Percentiles rank a stretch among this genome's conserved stretches.
phyloP scores from a whole-genome alignment of 2,113 vertebrate genomes.

The Polypterus bichir region DNA sequence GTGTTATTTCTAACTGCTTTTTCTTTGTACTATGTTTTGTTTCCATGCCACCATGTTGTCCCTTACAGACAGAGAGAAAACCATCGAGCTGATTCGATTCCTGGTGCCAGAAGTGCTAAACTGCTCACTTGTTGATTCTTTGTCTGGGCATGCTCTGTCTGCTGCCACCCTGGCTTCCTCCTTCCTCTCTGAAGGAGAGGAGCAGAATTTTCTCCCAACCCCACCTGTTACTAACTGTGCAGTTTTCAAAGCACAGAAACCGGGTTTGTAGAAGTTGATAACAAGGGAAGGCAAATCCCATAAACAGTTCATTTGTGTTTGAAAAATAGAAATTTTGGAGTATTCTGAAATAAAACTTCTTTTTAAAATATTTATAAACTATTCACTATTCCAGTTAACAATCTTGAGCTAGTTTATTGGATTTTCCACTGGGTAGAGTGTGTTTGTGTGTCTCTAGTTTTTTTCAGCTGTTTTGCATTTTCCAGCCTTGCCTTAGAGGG shows the following conservation, averaged over 20 bases:
- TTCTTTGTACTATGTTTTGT: neutral
- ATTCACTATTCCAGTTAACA: neutral
- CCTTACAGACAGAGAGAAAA: slow-evolving; percentile 51
- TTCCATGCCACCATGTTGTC: slow-evolving; percentile 17
- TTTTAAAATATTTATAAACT: neutral
- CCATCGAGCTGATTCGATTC: slow-evolving; percentile 53
- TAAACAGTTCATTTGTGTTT: slow-evolving; percentile 8
- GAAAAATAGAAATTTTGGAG: no score
- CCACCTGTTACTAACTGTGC: slow-evolving; percentile 49
- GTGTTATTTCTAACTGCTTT: neutral
- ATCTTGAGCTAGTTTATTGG: neutral
- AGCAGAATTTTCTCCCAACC: slow-evolving; percentile 34
- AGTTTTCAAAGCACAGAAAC: slow-evolving; percentile 64
- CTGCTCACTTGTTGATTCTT: slow-evolving; percentile 50
- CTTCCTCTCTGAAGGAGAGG: slow-evolving; percentile 45
- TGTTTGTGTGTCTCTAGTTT: neutral
- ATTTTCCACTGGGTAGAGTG: neutral
- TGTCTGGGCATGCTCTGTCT: slow-evolving; percentile 55
- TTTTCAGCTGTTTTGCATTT: slow-evolving; percentile 3
- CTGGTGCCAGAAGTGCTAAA: slow-evolving; percentile 55
- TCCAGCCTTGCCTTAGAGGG: no score
- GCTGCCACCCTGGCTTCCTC: slow-evolving; percentile 54
- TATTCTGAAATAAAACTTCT: neutral
- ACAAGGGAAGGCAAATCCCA: slow-evolving; percentile 35
- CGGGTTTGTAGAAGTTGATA: slow-evolving; percentile 49